Conservation (phyloP, 2,797 vertebrate species). For the Eutrigla gurnardus region DNA sequence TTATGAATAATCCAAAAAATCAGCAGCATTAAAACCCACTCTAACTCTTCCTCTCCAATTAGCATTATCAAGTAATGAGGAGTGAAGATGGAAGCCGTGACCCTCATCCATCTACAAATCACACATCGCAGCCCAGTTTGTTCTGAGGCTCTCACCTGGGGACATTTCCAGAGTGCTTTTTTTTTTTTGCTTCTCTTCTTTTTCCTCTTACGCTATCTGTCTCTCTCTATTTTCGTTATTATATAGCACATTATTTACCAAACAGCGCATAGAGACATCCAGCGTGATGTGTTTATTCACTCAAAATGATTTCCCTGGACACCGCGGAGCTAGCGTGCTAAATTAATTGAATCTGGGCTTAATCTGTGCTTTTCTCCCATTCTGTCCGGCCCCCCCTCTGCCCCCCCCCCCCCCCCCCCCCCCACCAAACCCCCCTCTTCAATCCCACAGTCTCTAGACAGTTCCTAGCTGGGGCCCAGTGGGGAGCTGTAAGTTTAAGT, state of each 20-base stretch:
- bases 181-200: not conserved
- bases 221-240: not conserved
- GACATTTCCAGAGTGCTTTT: constrained; percentile 55
- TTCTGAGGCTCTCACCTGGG: constrained; percentile 45
- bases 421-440: no score
- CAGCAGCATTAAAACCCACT: constrained; percentile 15
- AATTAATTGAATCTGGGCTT: constrained; percentile 83
- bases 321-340: constrained; percentile 57
- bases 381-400: not conserved
- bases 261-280: constrained; percentile 70
- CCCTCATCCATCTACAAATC: constrained; percentile 56
- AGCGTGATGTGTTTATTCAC: constrained; percentile 84
- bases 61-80: constrained; percentile 72
- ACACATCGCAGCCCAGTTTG: constrained; percentile 56
- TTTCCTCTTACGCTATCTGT: not conserved
- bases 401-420: no score
- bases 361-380: constrained; percentile 67
- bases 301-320: constrained; percentile 84
- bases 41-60: constrained; percentile 46
- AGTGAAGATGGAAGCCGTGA: constrained; percentile 47
- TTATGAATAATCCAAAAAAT: constrained; percentile 56
- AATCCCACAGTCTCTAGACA: constrained; percentile 68
- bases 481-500: constrained; percentile 80
- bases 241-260: constrained; percentile 71
- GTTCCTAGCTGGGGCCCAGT: constrained; percentile 57